Conservation (phyloP, 1,140 invertebrate genomes). For the Bombus sibiricus region DNA sequence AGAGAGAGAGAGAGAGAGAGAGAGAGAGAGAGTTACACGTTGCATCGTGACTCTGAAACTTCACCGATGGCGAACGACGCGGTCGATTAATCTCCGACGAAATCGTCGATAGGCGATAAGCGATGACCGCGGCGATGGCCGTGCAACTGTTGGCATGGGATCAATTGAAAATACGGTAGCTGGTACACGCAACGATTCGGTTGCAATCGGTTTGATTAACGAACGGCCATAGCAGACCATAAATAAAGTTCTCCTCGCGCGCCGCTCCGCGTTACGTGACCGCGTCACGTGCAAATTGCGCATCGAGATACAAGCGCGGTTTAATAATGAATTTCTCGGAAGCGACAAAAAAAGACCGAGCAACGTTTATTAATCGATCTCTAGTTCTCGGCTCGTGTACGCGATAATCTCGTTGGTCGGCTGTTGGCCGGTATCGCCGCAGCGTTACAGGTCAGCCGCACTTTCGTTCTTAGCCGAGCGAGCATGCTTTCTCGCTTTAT, state of each 20-base stretch:
- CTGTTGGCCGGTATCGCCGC: background rate
- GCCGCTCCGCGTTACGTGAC: constrained; percentile 39
- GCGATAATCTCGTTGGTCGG: constrained; percentile 13
- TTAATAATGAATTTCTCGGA: constrained; percentile 49
- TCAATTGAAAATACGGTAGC: constrained; percentile 25
- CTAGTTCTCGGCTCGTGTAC: constrained; percentile 3
- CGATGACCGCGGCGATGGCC: background rate
- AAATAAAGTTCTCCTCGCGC: constrained; percentile 22
- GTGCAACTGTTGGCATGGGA: background rate
- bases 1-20: too few relatives aligned
- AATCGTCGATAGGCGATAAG: constrained; percentile 1
- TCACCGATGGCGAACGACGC: background rate
- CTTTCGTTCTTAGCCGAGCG: background rate
- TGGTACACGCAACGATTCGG: constrained; percentile 17
- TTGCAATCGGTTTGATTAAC: constrained; percentile 37
- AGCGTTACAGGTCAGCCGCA: background rate
- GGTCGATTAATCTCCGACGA: background rate
- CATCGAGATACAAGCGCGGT: constrained; percentile 46
- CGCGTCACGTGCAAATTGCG: constrained; percentile 50
- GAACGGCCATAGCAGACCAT: constrained; percentile 18
- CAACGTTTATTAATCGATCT: constrained; percentile 33
- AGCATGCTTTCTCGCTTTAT: background rate
- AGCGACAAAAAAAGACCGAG: constrained; percentile 18
- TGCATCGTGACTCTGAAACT: too few relatives aligned
- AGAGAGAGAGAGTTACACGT: too few relatives aligned